These are phyloP conservation scores for Scaeva pyrastri DNA, from an alignment of 2,888 invertebrate genomes.

Conservation along the genomic window DNA sequence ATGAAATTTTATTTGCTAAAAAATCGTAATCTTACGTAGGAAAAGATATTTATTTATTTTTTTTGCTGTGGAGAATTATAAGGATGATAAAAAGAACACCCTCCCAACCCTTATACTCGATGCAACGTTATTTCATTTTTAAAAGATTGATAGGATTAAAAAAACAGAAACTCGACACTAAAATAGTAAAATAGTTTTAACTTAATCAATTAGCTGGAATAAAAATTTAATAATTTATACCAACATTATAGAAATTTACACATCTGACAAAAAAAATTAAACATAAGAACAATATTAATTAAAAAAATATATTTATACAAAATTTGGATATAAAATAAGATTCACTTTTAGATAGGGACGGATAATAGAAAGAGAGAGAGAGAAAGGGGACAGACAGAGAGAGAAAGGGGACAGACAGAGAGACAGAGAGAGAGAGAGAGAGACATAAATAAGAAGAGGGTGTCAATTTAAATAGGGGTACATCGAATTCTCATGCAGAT, in stretches of 20 bases:
- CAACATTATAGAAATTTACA: background rate
- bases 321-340: background rate
- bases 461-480: constrained; percentile 74
- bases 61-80: too few species aligned
- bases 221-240: background rate
- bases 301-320: background rate
- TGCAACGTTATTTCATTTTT: too few species aligned
- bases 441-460: constrained; percentile 55
- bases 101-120: too few species aligned
- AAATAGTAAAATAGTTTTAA: background rate
- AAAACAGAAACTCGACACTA: too few species aligned
- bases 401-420: background rate
- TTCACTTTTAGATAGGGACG: background rate
- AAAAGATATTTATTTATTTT: too few species aligned
- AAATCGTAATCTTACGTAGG: too few species aligned
- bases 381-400: background rate
- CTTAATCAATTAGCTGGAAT: background rate
- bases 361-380: constrained; percentile 13
- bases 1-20: too few species aligned
- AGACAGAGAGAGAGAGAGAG: constrained; percentile 51
- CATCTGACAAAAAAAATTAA: background rate
- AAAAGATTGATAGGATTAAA: too few species aligned
- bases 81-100: too few species aligned
- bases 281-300: background rate
- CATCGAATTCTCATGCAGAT: constrained; percentile 77